A percentile compares a stretch with the other conserved stretches of the same genome.
Conservation (phyloP, 2,888 invertebrate species). For the Gerris lacustris region DNA sequence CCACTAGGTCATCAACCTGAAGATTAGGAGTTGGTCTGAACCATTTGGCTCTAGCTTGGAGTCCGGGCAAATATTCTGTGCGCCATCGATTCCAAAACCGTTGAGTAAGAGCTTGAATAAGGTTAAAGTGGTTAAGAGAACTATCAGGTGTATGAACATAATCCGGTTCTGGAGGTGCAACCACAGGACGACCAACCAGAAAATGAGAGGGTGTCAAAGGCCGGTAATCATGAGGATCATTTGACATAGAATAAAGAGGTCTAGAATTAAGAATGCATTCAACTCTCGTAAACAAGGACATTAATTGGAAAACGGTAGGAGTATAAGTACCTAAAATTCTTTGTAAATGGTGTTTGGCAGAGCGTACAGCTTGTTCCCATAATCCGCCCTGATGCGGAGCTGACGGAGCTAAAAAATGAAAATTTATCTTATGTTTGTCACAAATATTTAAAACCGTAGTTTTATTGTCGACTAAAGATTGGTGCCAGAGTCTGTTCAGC, state of each 20-base stretch:
- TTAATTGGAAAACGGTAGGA: slow-evolving; percentile 1
- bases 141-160: neutral
- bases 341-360: neutral
- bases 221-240: neutral
- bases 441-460: neutral
- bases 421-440: neutral
- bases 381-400: neutral
- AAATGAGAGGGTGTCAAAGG: neutral
- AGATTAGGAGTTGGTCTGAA: slow-evolving; percentile 1
- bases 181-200: neutral
- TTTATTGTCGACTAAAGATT: neutral
- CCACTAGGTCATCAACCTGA: neutral
- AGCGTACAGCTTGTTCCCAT: neutral
- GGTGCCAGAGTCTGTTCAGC: neutral
- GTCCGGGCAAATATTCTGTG: neutral
- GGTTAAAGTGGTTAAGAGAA: neutral
- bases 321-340: neutral
- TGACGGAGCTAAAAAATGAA: neutral
- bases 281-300: neutral
- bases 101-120: neutral
- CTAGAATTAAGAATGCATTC: neutral
- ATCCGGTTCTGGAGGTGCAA: neutral
- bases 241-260: slow-evolving; percentile 1
- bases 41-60: slow-evolving; percentile 3
- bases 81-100: neutral